Percentiles rank a stretch among this genome's conserved stretches.
Evolutionary conservation across 2,113 vertebrate species (phyloP).

Genomic region (Daboia siamensis): DNA sequence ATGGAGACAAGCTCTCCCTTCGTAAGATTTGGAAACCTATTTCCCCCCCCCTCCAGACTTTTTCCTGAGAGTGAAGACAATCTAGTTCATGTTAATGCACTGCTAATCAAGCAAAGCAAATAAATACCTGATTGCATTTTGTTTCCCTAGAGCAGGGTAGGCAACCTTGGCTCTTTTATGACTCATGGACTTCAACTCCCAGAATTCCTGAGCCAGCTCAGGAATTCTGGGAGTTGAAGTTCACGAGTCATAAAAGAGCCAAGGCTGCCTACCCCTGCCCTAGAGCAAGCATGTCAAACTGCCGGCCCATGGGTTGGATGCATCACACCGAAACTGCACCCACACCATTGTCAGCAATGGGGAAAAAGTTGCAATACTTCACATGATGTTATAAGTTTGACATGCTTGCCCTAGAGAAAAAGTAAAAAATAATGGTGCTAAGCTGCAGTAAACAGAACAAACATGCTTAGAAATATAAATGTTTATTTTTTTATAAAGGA

Average conservation of each 20-base stretch:
- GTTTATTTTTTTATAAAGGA: neutral
- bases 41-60: neutral
- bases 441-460: neutral
- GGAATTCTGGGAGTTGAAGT: too few relatives aligned
- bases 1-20: neutral
- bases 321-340: too few relatives aligned
- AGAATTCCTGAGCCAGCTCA: too few relatives aligned
- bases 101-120: slow-evolving; percentile 2
- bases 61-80: neutral
- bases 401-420: neutral
- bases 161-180: too few relatives aligned
- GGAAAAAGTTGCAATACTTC: too few relatives aligned
- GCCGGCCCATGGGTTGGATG: too few relatives aligned
- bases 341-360: too few relatives aligned
- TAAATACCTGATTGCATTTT: neutral
- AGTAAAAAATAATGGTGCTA: neutral
- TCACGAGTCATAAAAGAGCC: too few relatives aligned
- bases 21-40: neutral
- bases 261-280: neutral
- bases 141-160: neutral
- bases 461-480: neutral
- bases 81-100: slow-evolving; percentile 3
- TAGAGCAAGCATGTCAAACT: too few relatives aligned
- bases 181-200: too few relatives aligned
- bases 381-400: too few relatives aligned